Evolutionary conservation across 2,113 vertebrate species (phyloP), one percentile per base, ranked within the genome.

Genomic region (Amphiprion percula): DNA sequence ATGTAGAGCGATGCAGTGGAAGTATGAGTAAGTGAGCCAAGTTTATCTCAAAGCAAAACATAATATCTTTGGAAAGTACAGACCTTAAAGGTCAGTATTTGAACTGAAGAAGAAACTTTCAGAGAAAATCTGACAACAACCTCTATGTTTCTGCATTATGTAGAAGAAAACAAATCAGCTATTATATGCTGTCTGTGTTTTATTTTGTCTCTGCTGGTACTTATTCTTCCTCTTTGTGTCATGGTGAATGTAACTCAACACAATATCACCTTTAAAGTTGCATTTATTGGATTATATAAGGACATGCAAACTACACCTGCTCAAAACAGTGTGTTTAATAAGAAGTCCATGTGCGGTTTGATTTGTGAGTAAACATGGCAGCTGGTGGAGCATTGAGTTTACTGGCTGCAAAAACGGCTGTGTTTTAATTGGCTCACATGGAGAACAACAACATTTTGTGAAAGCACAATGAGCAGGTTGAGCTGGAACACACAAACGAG

Each of bases 401-500:
- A 68, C 46, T n/a, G 63, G 44, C 66, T 53, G 59, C 62, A 47
- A 77, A 17, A 47, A 66, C 82, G 74, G 28, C 44, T 52, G 33
- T 19, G 28, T 80, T 87, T 88, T 88, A 82, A 69, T 75, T 88
- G 79, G 76, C 70, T 85, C 74, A 19, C 33, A 15, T 67, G 30
- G 44, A 75, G 52, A 80, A 69, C 60, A 84, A 73, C 62, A 81
- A 77, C 73, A 62, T 54, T 67, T 77, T 74, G 75, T 44, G 28
- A 65, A 74, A 39, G 56, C 21, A 41, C n/a, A 54, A 73, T 23
- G 50, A 68, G 53, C 68, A 59, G 52, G 46, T 56, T 46, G 56
- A 73, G 67, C 19, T 47, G 7, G 7, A 69, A 77, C 28, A 47
- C 19, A 74, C 53, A 82, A 68, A 76, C 56, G 52, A 79, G 63